Base-by-base conservation (phyloP, 2,113 vertebrate genomes). In the Scatophagus argus region DNA sequence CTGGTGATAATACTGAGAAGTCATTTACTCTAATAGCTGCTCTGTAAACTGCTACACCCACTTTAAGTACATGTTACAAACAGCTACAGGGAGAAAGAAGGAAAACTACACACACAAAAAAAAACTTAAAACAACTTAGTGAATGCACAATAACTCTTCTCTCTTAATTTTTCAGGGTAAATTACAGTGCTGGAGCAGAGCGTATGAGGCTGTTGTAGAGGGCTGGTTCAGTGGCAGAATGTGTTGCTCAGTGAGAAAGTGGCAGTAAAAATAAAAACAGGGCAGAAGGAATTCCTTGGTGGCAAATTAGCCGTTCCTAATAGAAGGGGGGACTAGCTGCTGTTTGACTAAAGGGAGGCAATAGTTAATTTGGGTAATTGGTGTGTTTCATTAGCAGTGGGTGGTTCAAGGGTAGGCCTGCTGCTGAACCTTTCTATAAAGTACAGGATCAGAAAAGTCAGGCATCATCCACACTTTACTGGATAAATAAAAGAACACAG, bases 51-150 rank as follows among this genome's bases (percentile, higher is more conserved):
- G 86, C 84, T 85, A 91, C 93, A 90, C 89, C 91, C 87, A 75
- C 56, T 89, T 91, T 92, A 93, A 94, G 80, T 93, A 90, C 87
- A 90, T 83, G 91, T 90, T 93, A 72, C 88, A 89, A 84, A 85
- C 81, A 82, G 81, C 68, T 79, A 88, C 75, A 77, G 56, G 78
- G 79, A 74, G 74, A 83, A 88, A 43, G 70, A 82, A 85, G 7
- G 64, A 56, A 75, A 82, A 84, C 65, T 77, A 69, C 68, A 82
- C 63, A 29, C 44, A 78, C 85, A 91, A 70, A 85, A 32, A 38
- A 86, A 84, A 68, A 52, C 56, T 65, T 63, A 19, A 51, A 85
- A 86, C 83, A 82, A 66, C 34, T 81, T 29, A n/a, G 59, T 72
- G 60, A 83, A 86, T 81, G 74, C 58, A 79, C 64, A 85, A 84